Evolutionary conservation across 2,888 invertebrate species (phyloP), one percentile per base, ranked within the genome.

Genomic region (Ashinkailepas kermadecensis): DNA sequence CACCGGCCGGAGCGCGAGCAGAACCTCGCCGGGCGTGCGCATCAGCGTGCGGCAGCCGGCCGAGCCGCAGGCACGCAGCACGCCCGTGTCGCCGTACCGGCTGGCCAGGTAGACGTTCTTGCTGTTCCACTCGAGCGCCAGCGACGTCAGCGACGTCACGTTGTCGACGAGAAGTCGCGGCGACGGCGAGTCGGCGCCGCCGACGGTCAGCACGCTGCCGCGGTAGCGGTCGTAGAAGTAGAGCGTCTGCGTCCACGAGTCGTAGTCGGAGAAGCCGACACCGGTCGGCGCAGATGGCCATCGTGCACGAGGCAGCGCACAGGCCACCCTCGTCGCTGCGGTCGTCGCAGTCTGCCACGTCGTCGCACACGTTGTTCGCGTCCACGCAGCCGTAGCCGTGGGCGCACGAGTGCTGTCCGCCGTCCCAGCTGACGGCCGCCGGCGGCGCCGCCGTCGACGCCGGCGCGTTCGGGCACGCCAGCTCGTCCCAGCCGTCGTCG

Each of bases 401-500:
- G 58, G 70, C 58, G 81, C 59, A 54, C 23, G 57, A 58, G 70
- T n/a, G 58, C 64, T 54, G 64, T 23, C 62, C 70, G 58, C 62
- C 57, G 62, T 74, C 56, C 21, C 18, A 21, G 39, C 4, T 7
- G n/a, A n/a, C n/a, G n/a, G n/a, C n/a, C 15, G 12, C 11, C 57
- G 62, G 23, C 21, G 58, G 70, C 15, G 21, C 12, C 57, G 23
- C 9, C 12, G 25, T 15, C 58, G 39, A 21, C 81, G 81, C 39
- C 25, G 39, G 21, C 21, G 25, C 58, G n/a, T n/a, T n/a, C n/a
- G n/a, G n/a, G n/a, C n/a, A n/a, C 3, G 21, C 25, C 57, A 25
- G 25, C 57, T 81, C 78, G 84, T 86, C 86, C 56, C 85, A 84
- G 18, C 84, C 84, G 84, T 86, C 86, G n/a, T 81, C 80, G 81